These are phyloP conservation scores for Neria commutata DNA, from an alignment of 2,888 invertebrate genomes.

Conservation along the genomic window DNA sequence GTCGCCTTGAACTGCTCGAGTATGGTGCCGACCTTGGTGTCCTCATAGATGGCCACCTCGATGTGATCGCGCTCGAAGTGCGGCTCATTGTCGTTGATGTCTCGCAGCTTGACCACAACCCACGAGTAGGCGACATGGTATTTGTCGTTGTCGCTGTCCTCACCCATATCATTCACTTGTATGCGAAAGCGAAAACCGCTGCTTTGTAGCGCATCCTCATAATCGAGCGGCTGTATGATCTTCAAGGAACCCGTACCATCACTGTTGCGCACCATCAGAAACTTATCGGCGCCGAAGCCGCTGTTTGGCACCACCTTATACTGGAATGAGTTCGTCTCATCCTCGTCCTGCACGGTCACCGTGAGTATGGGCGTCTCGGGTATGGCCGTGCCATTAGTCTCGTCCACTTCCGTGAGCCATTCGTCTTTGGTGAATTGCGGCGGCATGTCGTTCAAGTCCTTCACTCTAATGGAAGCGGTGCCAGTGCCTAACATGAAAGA, in stretches of 20 bases:
- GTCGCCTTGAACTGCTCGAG: slow-evolving; percentile 92
- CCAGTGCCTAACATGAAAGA: slow-evolving; percentile 66
- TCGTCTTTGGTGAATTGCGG: slow-evolving; percentile 95
- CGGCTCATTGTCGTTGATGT: slow-evolving; percentile 96
- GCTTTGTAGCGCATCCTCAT: slow-evolving; percentile 91
- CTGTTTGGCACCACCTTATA: slow-evolving; percentile 92
- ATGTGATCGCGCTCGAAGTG: slow-evolving; percentile 91
- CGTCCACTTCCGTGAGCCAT: slow-evolving; percentile 94
- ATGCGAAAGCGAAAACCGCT: slow-evolving; percentile 94
- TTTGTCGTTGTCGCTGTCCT: slow-evolving; percentile 93
- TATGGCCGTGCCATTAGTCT: slow-evolving; percentile 87
- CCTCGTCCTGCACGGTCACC: slow-evolving; percentile 93
- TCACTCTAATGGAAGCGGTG: slow-evolving; percentile 91
- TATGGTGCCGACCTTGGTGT: slow-evolving; percentile 86
- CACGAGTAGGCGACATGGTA: slow-evolving; percentile 95
- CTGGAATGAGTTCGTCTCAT: slow-evolving; percentile 93
- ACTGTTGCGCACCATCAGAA: slow-evolving; percentile 93
- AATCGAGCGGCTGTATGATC: slow-evolving; percentile 93
- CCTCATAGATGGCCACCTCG: slow-evolving; percentile 88
- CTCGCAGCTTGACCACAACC: slow-evolving; percentile 89
- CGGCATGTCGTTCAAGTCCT: slow-evolving; percentile 98
- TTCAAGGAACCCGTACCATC: slow-evolving; percentile 93
- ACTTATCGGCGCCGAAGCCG: slow-evolving; percentile 92
- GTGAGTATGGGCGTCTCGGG: slow-evolving; percentile 93
- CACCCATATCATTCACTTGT: slow-evolving; percentile 89